Evolutionary conservation across 2,113 vertebrate species (phyloP), one percentile per base, ranked within the genome.

Genomic region (Tylochromis polylepis): DNA sequence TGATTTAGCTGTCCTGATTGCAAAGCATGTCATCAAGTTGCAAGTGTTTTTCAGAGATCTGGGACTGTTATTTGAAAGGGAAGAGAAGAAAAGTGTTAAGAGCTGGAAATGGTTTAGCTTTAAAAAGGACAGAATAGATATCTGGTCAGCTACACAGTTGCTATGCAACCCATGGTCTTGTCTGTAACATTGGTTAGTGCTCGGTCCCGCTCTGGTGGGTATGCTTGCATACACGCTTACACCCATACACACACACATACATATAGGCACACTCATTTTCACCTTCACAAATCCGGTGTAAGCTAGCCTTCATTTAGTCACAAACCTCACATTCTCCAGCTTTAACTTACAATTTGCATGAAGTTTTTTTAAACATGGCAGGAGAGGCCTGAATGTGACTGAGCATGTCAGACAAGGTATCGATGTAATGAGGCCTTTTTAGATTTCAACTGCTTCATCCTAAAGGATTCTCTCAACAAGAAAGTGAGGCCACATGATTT

Each of bases 81-180:
- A 87, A 85, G 58, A 91, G 70, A 38, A 87, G 84, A 89, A 67
- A 78, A 82, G 78, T 87, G 77, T 88, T 84, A 92, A 90, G 82
- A 92, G 87, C 86, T 86, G 86, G 82, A 92, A 92, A 87, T 89
- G 83, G 88, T 90, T 87, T 82, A 88, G 88, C 87, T 88, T 91
- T 78, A 87, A 59, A 90, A 88, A 92, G 88, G 93, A 94, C 83
- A 90, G 90, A 93, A 92, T 84, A 91, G 88, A 93, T 94, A 94
- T 93, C 88, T 95, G 94, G 95, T 96, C 95, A 96, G 95, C 91
- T 84, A 86, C 87, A 93, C 95, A 94, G 96, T 97, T 96, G 96
- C 96, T 96, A 96, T 95, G 96, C 95, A 96, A 96, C 96, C 93
- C 93, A 87, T 91, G 85, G 87, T 92, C 95, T 93, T 41, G 38